Conservation (phyloP, 2,888 invertebrate genomes). For the Dendrolimus houi region DNA sequence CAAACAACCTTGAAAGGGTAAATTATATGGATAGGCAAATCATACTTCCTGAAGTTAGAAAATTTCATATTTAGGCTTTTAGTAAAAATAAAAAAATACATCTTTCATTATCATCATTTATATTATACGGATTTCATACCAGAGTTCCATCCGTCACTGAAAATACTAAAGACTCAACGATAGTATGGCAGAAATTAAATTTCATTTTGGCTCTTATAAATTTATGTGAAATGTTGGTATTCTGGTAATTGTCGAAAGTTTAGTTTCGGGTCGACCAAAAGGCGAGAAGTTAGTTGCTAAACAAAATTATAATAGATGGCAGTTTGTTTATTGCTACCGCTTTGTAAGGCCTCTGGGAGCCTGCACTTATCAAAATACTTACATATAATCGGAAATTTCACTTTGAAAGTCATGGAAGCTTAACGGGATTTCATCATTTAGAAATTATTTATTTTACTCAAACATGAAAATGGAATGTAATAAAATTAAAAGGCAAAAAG, state of each 20-base stretch:
- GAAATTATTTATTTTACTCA: no score
- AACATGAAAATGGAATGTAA: no score
- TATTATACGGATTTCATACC: constrained; percentile 2
- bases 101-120: not conserved
- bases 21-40: not conserved
- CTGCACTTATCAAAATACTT: constrained; percentile 42
- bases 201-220: constrained; percentile 48
- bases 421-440: no score
- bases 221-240: constrained; percentile 47
- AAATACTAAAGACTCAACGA: constrained; percentile 23
- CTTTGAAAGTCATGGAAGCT: no score
- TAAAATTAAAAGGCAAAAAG: no score
- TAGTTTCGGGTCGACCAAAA: constrained; percentile 35
- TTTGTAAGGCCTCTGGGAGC: constrained; percentile 21
- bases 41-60: not conserved
- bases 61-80: not conserved
- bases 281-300: constrained; percentile 46
- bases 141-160: constrained; percentile 7
- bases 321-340: constrained; percentile 35
- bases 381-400: constrained; percentile 8
- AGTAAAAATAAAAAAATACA: not conserved
- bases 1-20: not conserved
- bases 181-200: constrained; percentile 43
- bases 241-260: constrained; percentile 52
- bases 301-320: constrained; percentile 56